These are phyloP conservation scores for Psophia crepitans DNA, from an alignment of 2,113 vertebrate species.

Conservation along the genomic window DNA sequence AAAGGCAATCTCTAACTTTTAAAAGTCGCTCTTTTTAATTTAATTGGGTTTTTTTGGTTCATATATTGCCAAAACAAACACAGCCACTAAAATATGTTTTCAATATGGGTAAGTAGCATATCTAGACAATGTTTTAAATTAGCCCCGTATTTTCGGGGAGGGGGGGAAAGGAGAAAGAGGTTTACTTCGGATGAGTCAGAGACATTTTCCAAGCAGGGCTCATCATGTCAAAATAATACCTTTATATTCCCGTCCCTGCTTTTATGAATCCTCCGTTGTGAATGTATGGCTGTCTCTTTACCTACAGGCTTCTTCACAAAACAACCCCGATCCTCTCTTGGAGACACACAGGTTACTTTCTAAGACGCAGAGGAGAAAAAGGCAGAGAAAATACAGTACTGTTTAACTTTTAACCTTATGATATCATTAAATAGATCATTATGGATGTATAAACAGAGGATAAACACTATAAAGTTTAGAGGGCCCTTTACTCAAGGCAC, in stretches of 20 bases:
- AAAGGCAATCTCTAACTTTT: slow-evolving; percentile 78
- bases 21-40: slow-evolving; percentile 73
- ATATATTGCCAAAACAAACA: slow-evolving; percentile 68
- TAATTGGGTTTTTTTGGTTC: slow-evolving; percentile 52
- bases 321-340: background rate
- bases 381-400: background rate
- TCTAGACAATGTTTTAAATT: slow-evolving; percentile 62
- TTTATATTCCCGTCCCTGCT: background rate
- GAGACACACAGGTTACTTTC: background rate
- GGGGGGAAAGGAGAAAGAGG: background rate
- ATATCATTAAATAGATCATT: slow-evolving; percentile 34
- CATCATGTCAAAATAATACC: background rate
- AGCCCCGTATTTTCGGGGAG: background rate
- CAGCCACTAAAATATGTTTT: slow-evolving; percentile 69
- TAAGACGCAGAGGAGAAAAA: background rate
- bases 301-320: background rate
- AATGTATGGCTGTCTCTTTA: background rate
- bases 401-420: slow-evolving; percentile 27
- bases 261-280: background rate
- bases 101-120: slow-evolving; percentile 47
- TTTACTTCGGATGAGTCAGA: background rate
- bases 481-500: background rate
- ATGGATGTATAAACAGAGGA: background rate
- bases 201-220: background rate
- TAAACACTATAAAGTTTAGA: slow-evolving; percentile 25